Evolutionary conservation across 2,888 invertebrate species (phyloP), one percentile per base, ranked within the genome.

Genomic region (Ennomos erosarius): DNA sequence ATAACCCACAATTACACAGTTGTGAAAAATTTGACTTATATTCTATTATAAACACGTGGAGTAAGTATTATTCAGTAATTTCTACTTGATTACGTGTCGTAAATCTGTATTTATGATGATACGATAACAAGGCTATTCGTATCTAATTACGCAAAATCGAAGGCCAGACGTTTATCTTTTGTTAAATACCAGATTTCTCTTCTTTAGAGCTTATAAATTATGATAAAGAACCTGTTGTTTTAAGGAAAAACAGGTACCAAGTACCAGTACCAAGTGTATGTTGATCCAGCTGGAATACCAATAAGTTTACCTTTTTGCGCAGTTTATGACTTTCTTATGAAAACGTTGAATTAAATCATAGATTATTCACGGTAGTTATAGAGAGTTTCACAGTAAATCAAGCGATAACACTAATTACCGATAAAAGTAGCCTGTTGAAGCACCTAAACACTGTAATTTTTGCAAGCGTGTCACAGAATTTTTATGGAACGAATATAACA

Each of bases 371-470:
- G 62, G 59, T 53, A 47, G 48, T 57, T 62, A 66, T 62, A 39
- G 45, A 37, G 45, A 67, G 75, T 82, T 81, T 70, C 67, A 75
- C 71, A 70, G 58, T 72, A 71, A 78, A 81, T 77, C 65, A 58
- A 64, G 57, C 70, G 68, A 64, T 70, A 71, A 71, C 60, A 62
- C 10, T 55, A 62, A 59, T 55, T 62, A 67, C 55, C 59, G 49
- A 61, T 36, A 40, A 35, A 60, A 55, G 46, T 48, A 63, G 63
- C 64, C 46, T 43, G 48, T 47, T 47, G 40, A 62, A 69, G 60
- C 43, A 68, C 67, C 33, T 26, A 73, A 36, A 68, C 68, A 71
- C 39, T 37, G 38, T 45, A 68, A 68, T 2, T 67, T 74, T 63
- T 51, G 55, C 45, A 50, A 63, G 26, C 40, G 5, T 51, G 12